Evolutionary conservation across 2,888 invertebrate genomes (phyloP), one percentile per base, ranked within the genome.

Genomic region (Sympetrum striolatum): DNA sequence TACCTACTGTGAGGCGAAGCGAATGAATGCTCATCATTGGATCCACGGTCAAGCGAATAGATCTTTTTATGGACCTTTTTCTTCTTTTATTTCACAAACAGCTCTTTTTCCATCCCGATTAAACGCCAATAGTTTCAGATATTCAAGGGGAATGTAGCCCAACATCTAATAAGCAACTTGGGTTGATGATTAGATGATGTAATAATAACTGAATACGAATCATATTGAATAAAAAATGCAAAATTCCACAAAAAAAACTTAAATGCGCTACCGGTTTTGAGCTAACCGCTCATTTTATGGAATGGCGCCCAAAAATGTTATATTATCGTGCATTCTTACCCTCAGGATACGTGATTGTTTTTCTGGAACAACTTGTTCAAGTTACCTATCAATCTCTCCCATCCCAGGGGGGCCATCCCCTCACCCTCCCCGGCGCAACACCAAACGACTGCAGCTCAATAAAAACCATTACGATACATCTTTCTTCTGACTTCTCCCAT

Each of bases 401-500:
- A 86, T 86, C 60, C 86, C 86, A n/a, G n/a, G n/a, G 60, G 86
- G 86, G n/a, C 60, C 37, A 60, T 60, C 53, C 48, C 53, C 86
- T 86, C 86, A 86, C 60, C 86, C 86, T 86, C 35, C 60, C 18
- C 58, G n/a, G 18, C 86, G 86, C 86, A 60, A 86, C 60, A 60
- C 86, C 86, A 60, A 60, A 86, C 58, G 86, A 60, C 86, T 64
- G 58, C 64, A 60, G 64, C 58, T 86, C 86, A 86, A 86, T 86
- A 86, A 64, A 86, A 86, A 86, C 60, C 86, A 86, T 86, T 86
- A 86, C 86, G 86, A 86, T 86, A 86, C 86, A 86, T 86, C 86
- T 86, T 86, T 53, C 86, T 53, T 8, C 53, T 60, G 86, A 86
- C 60, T 86, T 86, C 35, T 37, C 58, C 60, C 86, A 37, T 86